These are phyloP conservation scores for Scotopteryx bipunctaria DNA, from an alignment of 2,888 invertebrate species.

Conservation along the genomic window DNA sequence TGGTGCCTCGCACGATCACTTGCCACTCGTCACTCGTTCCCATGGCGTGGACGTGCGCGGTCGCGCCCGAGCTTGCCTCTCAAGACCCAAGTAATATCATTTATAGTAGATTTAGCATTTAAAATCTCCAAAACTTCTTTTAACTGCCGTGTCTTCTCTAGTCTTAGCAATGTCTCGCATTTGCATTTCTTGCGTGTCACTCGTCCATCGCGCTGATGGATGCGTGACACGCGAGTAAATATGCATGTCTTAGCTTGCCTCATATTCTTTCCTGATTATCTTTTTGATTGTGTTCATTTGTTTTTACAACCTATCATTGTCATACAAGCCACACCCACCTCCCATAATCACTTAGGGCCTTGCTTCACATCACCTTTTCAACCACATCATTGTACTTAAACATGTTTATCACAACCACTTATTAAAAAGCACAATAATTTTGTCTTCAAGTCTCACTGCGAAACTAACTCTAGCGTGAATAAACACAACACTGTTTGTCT, in stretches of 20 bases:
- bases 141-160: too few relatives aligned
- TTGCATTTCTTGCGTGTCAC: conserved; percentile 6
- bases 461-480: too few relatives aligned
- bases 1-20: conserved; percentile 11
- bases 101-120: not conserved
- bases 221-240: too few relatives aligned
- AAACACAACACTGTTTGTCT: too few relatives aligned
- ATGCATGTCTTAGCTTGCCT: too few relatives aligned
- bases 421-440: too few relatives aligned
- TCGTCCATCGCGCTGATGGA: not conserved
- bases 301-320: conserved; percentile 7
- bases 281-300: conserved; percentile 3
- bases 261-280: conserved; percentile 1
- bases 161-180: too few relatives aligned
- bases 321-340: not conserved
- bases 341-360: not conserved
- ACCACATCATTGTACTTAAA: too few relatives aligned
- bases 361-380: too few relatives aligned
- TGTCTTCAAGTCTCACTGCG: too few relatives aligned
- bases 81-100: conserved; percentile 23
- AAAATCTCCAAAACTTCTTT: not conserved
- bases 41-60: conserved; percentile 35
- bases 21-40: conserved; percentile 19
- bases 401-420: too few relatives aligned
- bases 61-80: conserved; percentile 19